Base-by-base conservation (phyloP, 92 coral and sea anemone species). In the Desmophyllum pertusum region DNA sequence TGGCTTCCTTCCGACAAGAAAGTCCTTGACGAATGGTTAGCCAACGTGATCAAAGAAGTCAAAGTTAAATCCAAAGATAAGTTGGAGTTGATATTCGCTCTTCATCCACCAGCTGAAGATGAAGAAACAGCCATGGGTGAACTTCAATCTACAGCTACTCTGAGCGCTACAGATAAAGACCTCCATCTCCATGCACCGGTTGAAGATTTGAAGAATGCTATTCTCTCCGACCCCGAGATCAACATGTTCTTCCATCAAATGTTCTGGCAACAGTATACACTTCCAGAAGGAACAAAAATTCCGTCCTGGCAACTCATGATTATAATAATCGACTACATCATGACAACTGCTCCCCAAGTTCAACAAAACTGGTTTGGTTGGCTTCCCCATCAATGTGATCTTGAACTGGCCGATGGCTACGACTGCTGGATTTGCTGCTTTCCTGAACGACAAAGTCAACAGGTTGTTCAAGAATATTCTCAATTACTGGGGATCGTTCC, bases 391-490 rank as follows among this genome's bases (percentile, higher is more conserved):
- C 69, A 73, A 73, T 37, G 89, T 50, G 11, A 89, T 89, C 80
- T 55, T 89, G 86, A 84, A 89, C 74, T 90, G 94, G 94, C 89
- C 89, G 38, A 90, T 90, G 91, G 84, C 83, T 14, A 90, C 94
- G 27, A 79, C 87, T 41, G 89, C 89, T 73, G 94, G 94, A 52
- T 83, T 87, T 74, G 66, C 66, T 61, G 66, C 66, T 27, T 61
- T 61, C 66, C 66, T 61, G 14, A 61, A 61, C 66, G 66, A 87
- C 86, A 90, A 87, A 83, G 87, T 86, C 82, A 89, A 89, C 83
- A 31, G 62, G 77, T 68, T 53, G 45, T 90, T 90, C 87, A 90
- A 90, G 75, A 61, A 75, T 4, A 86, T 89, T 85, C 81, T 89
- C 43, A 85, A 89, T 9, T 66, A 89, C 81, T 89, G 93, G 93